phyloP scores from a whole-genome alignment of 2,113 vertebrate species.

The Uropsilus gracilis region DNA sequence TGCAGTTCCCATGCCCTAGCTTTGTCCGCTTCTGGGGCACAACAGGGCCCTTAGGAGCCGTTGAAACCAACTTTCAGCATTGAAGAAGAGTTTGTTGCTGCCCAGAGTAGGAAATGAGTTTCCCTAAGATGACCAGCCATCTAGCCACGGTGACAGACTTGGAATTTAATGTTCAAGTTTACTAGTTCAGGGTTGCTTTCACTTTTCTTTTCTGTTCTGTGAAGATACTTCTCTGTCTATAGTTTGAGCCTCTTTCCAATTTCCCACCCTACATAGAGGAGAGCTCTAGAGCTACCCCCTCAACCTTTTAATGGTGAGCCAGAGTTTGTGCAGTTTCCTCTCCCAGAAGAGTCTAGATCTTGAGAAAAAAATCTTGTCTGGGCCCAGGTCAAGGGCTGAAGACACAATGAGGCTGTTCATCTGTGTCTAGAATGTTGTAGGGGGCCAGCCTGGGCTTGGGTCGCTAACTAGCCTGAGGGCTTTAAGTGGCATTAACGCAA shows the following conservation, averaged over 20 bases:
- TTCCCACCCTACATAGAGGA: background rate
- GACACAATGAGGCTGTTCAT: background rate
- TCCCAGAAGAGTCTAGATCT: background rate
- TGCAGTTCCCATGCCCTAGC: background rate
- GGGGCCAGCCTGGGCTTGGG: background rate
- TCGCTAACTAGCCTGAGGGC: conserved; percentile 16
- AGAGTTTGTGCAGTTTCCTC: background rate
- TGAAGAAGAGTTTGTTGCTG: background rate
- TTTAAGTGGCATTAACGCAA: conserved; percentile 37
- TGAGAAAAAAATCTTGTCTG: conserved; percentile 42
- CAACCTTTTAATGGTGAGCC: background rate
- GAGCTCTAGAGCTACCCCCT: background rate
- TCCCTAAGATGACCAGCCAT: background rate
- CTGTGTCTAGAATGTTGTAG: conserved; percentile 13
- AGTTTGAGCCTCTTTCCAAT: conserved; percentile 37
- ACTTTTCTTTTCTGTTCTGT: conserved; percentile 20
- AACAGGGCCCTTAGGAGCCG: background rate
- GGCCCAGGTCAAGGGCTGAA: conserved; percentile 17
- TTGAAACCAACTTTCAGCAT: background rate
- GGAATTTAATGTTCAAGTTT: background rate
- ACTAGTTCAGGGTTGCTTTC: background rate
- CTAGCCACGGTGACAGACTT: background rate
- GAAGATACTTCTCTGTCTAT: background rate
- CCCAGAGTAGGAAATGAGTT: background rate
- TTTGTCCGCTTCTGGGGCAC: background rate